A percentile compares a stretch with the other conserved stretches of the same genome.
Evolutionary conservation across 1,140 invertebrate species (phyloP).

Genomic region (Frieseomelitta varia): DNA sequence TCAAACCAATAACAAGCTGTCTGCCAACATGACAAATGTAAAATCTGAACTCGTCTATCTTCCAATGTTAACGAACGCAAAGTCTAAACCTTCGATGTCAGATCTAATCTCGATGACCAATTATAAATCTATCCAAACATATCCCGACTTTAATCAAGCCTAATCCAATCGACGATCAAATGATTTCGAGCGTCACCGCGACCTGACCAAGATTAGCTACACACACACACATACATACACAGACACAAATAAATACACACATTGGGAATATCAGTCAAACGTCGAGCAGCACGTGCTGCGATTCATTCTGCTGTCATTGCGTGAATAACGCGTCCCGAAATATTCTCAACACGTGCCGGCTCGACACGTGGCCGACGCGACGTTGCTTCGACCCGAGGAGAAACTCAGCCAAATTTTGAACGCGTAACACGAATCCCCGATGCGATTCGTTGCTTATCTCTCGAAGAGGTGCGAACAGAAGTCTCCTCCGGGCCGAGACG

Average conservation of each 20-base stretch:
- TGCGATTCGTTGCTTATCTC: constrained; percentile 10
- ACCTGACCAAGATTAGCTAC: constrained; percentile 61
- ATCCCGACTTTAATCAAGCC: constrained; percentile 1
- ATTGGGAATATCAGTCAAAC: constrained; percentile 77
- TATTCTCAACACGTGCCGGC: constrained; percentile 71
- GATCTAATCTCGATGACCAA: neutral
- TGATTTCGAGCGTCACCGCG: constrained; percentile 4
- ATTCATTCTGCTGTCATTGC: constrained; percentile 80
- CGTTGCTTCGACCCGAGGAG: constrained; percentile 16
- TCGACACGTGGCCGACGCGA: constrained; percentile 55
- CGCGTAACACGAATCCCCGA: neutral
- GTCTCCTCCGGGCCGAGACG: neutral
- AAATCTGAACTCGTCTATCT: no score
- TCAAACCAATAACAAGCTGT: neutral
- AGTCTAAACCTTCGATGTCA: neutral
- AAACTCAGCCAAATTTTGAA: constrained; percentile 2
- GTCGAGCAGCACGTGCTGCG: constrained; percentile 76
- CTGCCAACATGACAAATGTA: neutral
- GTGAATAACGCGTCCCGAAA: constrained; percentile 78
- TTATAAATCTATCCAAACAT: constrained; percentile 17
- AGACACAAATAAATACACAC: neutral
- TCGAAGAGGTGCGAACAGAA: constrained; percentile 31
- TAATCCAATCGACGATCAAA: constrained; percentile 34
- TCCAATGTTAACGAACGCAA: neutral
- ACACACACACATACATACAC: constrained; percentile 22